These are phyloP conservation scores for Apodemus agrarius DNA, from an alignment of 2,797 vertebrate species.

Conservation along the genomic window DNA sequence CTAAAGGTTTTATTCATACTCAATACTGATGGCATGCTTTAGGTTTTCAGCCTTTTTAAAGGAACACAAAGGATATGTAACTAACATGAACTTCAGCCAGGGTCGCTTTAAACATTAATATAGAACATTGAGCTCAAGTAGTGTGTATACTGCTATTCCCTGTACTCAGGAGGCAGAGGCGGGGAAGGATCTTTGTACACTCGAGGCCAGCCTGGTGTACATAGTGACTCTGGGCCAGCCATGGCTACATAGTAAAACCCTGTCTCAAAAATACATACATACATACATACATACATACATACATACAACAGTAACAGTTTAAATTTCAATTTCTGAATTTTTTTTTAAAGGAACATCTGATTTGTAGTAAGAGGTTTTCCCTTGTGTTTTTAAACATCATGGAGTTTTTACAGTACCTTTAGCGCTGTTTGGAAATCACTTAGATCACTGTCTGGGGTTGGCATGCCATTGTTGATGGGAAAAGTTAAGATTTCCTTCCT, in stretches of 20 bases:
- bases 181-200: not conserved
- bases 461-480: not conserved
- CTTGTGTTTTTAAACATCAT: not conserved
- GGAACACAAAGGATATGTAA: not conserved
- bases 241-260: not conserved
- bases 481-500: not conserved
- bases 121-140: not conserved
- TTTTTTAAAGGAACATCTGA: not conserved
- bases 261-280: not conserved
- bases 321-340: slow-evolving; percentile 6
- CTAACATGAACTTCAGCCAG: not conserved
- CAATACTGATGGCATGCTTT: not conserved
- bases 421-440: not conserved
- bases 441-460: not conserved
- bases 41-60: not conserved
- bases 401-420: not conserved
- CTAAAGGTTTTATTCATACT: not conserved
- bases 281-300: no score
- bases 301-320: not conserved
- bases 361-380: not conserved
- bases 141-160: not conserved
- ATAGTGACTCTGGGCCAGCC: not conserved
- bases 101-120: slow-evolving; percentile 22
- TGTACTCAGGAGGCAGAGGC: not conserved
- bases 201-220: not conserved